Evolutionary conservation across 92 coral and sea anemone species (phyloP).

Genomic region (Blastomussa wellsi): DNA sequence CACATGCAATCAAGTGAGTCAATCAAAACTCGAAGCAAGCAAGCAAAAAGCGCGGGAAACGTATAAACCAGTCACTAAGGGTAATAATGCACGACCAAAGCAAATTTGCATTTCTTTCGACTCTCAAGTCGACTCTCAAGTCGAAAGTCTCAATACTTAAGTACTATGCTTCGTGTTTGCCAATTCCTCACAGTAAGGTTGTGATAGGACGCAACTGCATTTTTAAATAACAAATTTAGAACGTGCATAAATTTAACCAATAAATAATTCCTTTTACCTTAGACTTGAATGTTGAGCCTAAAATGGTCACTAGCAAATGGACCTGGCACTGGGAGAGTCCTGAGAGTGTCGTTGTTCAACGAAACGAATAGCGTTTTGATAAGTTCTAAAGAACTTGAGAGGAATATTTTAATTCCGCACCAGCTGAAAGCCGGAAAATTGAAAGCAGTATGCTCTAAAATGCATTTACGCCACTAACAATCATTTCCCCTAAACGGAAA

Average conservation of each 20-base stretch:
- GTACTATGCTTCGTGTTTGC: neutral
- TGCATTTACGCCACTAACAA: neutral
- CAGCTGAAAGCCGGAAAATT: neutral
- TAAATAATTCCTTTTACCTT: neutral
- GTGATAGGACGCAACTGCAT: neutral
- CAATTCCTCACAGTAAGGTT: neutral
- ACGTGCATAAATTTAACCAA: neutral
- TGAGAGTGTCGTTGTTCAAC: neutral
- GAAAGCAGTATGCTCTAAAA: no score
- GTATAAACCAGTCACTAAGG: no score
- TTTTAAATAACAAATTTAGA: slow-evolving; percentile 2
- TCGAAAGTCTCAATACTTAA: neutral
- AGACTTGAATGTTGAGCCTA: neutral
- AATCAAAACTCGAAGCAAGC: no score
- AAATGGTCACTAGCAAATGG: neutral
- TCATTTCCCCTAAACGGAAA: neutral
- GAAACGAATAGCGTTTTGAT: neutral
- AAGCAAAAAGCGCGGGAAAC: no score
- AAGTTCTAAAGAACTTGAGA: neutral
- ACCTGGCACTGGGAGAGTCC: neutral
- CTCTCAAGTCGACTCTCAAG: no score
- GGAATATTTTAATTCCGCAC: neutral
- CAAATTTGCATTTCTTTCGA: no score
- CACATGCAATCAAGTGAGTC: no score
- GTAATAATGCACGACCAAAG: no score